Percentiles rank a stretch among this genome's conserved stretches.
phyloP scores from a whole-genome alignment of 2,888 invertebrate genomes.

The Sicus ferrugineus region DNA sequence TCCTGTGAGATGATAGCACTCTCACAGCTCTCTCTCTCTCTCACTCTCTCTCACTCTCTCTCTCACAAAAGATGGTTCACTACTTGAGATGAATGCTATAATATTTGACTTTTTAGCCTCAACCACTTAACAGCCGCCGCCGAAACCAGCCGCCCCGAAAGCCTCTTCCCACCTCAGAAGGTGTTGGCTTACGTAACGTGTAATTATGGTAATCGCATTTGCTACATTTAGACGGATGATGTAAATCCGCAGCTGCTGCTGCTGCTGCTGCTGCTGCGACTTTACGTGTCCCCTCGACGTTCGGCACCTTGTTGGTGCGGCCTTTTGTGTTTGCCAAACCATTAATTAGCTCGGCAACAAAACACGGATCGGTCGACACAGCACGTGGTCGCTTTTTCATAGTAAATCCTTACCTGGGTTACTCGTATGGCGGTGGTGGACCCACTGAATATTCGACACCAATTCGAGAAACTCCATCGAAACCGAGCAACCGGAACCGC shows the following conservation, averaged over 20 bases:
- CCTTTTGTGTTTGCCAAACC: slow-evolving; percentile 11
- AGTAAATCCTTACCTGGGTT: background rate
- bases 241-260: slow-evolving; percentile 19
- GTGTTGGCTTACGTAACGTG: slow-evolving; percentile 10
- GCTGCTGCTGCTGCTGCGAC: no score
- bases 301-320: no score
- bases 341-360: slow-evolving; percentile 16
- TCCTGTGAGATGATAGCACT: no score
- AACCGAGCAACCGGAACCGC: slow-evolving; percentile 8
- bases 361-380: no score
- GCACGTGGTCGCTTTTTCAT: background rate
- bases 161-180: background rate
- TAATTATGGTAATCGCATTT: slow-evolving; percentile 25
- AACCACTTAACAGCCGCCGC: background rate
- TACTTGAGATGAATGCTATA: no score
- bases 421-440: background rate
- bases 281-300: no score
- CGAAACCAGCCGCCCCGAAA: no score
- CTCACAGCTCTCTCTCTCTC: no score
- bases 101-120: background rate
- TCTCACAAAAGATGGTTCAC: no score
- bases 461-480: slow-evolving; percentile 7
- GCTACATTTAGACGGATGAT: slow-evolving; percentile 14
- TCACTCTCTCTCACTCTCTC: no score
- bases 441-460: slow-evolving; percentile 3